Conservation (phyloP, 2,888 invertebrate genomes). For the Erebia ligea region DNA sequence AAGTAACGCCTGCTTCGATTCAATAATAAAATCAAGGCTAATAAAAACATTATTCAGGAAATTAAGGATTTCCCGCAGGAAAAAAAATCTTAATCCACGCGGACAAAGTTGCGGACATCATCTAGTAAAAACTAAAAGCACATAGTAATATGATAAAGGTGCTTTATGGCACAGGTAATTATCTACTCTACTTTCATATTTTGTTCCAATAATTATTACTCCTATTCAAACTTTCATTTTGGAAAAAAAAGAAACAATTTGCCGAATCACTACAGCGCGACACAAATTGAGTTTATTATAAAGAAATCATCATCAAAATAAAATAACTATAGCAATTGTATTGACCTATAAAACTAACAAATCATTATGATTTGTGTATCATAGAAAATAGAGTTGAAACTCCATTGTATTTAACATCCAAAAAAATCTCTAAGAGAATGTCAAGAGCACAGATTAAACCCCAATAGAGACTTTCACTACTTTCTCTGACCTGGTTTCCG, state of each 20-base stretch:
- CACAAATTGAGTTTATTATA: constrained; percentile 39
- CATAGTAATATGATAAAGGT: neutral
- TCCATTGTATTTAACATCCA: constrained; percentile 20
- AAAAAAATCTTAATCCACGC: too few relatives aligned
- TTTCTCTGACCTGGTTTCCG: constrained; percentile 70
- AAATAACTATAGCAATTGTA: constrained; percentile 25
- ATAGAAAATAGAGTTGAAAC: constrained; percentile 19
- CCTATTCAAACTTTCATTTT: constrained; percentile 1
- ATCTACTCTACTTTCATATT: constrained; percentile 4
- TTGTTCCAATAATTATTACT: constrained; percentile 9
- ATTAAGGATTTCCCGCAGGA: too few relatives aligned
- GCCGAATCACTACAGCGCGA: constrained; percentile 22
- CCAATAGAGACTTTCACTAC: constrained; percentile 74
- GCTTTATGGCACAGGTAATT: neutral
- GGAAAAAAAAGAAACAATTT: constrained; percentile 6
- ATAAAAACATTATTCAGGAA: too few relatives aligned
- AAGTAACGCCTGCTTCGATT: too few relatives aligned
- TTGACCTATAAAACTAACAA: constrained; percentile 30
- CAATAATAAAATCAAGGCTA: too few relatives aligned
- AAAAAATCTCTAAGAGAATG: constrained; percentile 61
- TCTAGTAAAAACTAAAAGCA: neutral
- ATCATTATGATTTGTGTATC: constrained; percentile 19
- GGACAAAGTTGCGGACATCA: too few relatives aligned
- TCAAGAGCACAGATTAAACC: constrained; percentile 69
- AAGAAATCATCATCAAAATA: constrained; percentile 42